A percentile compares a stretch with the other conserved stretches of the same genome.
phyloP scores from a whole-genome alignment of 1,140 invertebrate genomes.

The Scaptomyza pallida region DNA sequence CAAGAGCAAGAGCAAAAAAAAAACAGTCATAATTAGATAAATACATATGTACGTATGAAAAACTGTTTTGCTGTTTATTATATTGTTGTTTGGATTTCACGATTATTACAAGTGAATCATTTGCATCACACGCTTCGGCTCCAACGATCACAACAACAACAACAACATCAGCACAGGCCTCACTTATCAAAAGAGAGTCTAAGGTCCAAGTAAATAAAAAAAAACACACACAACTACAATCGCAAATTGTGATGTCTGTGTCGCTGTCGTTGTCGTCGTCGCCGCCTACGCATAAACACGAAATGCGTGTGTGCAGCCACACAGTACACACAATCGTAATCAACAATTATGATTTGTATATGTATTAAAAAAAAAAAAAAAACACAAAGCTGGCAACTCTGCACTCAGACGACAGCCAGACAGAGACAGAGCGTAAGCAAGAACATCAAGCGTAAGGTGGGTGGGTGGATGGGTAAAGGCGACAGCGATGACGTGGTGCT shows the following conservation, averaged over 20 bases:
- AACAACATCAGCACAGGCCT: neutral
- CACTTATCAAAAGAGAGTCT: constrained; percentile 46
- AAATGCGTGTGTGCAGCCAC: constrained; percentile 14
- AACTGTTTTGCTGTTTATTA: constrained; percentile 2
- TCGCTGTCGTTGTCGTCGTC: neutral
- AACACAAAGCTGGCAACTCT: constrained; percentile 24
- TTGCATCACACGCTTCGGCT: constrained; percentile 33
- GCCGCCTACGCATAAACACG: constrained; percentile 47
- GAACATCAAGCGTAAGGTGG: too few species aligned
- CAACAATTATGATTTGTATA: constrained; percentile 45
- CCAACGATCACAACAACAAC: neutral
- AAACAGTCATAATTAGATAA: constrained; percentile 6
- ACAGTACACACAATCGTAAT: constrained; percentile 32
- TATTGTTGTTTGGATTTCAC: constrained; percentile 15
- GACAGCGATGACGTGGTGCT: constrained; percentile 31
- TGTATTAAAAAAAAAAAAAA: too few species aligned
- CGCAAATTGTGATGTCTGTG: neutral
- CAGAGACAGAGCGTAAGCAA: neutral
- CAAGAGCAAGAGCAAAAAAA: too few species aligned
- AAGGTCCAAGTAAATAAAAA: constrained; percentile 56
- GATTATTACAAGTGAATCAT: constrained; percentile 54
- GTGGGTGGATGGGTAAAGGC: constrained; percentile 12
- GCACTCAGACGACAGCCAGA: neutral
- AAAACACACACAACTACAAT: constrained; percentile 22
- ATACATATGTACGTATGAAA: neutral